Evolutionary conservation across 2,113 vertebrate genomes (phyloP), one percentile per base, ranked within the genome.

Genomic region (Scatophagus argus): DNA sequence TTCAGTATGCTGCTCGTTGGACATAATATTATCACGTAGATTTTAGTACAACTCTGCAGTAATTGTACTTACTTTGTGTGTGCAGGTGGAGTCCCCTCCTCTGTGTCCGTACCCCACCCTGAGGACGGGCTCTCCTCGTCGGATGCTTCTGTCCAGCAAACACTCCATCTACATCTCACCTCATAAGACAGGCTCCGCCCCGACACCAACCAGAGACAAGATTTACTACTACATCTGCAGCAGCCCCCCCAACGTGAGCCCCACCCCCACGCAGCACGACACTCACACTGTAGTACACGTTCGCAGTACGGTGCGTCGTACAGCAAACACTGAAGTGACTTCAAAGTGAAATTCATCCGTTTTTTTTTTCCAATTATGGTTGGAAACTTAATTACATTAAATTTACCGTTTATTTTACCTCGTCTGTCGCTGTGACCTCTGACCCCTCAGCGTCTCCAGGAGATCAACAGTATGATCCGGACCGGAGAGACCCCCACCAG

Each of bases 381-480:
- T n/a, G n/a, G n/a, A n/a, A n/a, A n/a, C n/a, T n/a, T n/a, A n/a
- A n/a, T n/a, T n/a, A n/a, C n/a, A n/a, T n/a, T n/a, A n/a, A n/a
- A n/a, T n/a, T n/a, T n/a, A n/a, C n/a, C n/a, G n/a, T n/a, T n/a
- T n/a, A n/a, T n/a, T n/a, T n/a, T n/a, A n/a, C n/a, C n/a, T n/a
- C n/a, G n/a, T n/a, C n/a, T n/a, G n/a, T n/a, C n/a, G n/a, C 61
- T 72, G 2, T 69, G 32, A 31, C 75, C 61, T 78, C 13, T 29
- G 1, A 10, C 32, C 60, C 58, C 61, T 0, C 90, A 99, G 97
- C 96, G 94, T 67, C 94, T 99, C 77, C 96, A 94, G 77, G 97
- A 99, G 87, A 99, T 99, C 64, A 99, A 99, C 94, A 96, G 95
- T 71, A 98, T 99, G 97, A 96, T 99, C 66, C 94, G 94, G 79